Conservation (phyloP, 2,888 invertebrate genomes). For the Aleiodes alternator region DNA sequence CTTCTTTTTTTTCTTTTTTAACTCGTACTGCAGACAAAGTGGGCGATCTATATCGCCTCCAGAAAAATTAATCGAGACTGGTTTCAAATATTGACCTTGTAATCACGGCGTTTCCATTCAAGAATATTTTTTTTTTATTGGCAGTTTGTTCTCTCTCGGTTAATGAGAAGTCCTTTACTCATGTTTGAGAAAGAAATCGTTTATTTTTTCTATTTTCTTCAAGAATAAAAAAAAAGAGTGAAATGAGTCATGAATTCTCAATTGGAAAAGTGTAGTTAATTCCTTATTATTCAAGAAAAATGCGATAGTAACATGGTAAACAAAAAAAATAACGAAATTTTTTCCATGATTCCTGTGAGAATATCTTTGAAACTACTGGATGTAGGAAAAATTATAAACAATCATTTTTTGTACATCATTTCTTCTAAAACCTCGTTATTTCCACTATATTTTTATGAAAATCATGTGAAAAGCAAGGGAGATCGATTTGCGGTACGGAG, state of each 20-base stretch:
- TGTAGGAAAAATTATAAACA: too few species aligned
- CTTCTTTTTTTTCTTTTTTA: neutral
- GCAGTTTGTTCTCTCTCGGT: neutral
- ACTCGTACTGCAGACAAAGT: neutral
- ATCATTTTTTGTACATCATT: too few species aligned
- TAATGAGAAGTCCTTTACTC: neutral
- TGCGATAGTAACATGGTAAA: too few species aligned
- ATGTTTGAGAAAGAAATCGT: neutral
- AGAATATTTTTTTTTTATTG: conserved; percentile 5
- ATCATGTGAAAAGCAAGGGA: too few species aligned
- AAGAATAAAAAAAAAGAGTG: neutral
- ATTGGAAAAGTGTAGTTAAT: too few species aligned
- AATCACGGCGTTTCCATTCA: conserved; percentile 19
- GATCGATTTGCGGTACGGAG: too few species aligned
- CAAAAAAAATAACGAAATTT: too few species aligned
- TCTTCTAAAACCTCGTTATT: too few species aligned
- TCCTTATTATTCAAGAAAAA: too few species aligned
- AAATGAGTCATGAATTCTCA: neutral
- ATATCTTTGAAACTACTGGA: too few species aligned
- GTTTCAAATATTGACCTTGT: conserved; percentile 12
- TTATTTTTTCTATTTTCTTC: neutral
- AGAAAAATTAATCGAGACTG: conserved; percentile 7
- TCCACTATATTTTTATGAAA: too few species aligned
- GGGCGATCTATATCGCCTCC: conserved; percentile 16
- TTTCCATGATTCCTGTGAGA: too few species aligned